Conservation (phyloP, 2,888 invertebrate genomes). For the Lepas anatifera region DNA sequence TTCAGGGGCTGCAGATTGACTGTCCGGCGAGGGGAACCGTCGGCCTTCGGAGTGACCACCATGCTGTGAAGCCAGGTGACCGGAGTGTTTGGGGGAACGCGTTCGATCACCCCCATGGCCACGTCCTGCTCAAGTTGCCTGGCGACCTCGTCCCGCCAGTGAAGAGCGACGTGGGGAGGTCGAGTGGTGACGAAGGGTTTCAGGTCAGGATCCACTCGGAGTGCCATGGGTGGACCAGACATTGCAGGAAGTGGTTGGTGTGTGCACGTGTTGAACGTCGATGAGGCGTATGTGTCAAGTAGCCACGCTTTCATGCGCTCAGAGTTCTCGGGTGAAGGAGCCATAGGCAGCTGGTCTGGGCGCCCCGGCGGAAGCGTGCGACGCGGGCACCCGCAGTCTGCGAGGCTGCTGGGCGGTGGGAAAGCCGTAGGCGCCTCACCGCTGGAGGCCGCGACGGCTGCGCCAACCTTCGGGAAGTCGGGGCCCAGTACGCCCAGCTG, state of each 20-base stretch:
- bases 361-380: background rate
- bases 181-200: background rate
- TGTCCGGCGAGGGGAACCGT: constrained; percentile 10
- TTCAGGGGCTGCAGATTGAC: constrained; percentile 9
- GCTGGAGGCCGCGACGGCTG: background rate
- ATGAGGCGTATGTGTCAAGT: background rate
- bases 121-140: background rate
- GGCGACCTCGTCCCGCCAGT: background rate
- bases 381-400: background rate
- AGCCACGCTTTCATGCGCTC: background rate
- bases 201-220: background rate
- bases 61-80: background rate
- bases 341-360: background rate
- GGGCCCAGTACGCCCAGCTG: background rate
- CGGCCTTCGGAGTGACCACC: background rate
- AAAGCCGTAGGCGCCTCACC: background rate
- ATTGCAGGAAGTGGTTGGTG: background rate
- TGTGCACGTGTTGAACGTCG: constrained; percentile 9
- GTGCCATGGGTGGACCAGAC: background rate
- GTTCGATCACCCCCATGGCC: constrained; percentile 12
- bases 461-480: background rate
- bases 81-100: background rate
- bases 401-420: background rate
- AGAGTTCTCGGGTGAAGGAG: background rate
- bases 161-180: background rate